These are phyloP conservation scores for Euphydryas editha DNA, from an alignment of 2,888 invertebrate species.

Conservation along the genomic window DNA sequence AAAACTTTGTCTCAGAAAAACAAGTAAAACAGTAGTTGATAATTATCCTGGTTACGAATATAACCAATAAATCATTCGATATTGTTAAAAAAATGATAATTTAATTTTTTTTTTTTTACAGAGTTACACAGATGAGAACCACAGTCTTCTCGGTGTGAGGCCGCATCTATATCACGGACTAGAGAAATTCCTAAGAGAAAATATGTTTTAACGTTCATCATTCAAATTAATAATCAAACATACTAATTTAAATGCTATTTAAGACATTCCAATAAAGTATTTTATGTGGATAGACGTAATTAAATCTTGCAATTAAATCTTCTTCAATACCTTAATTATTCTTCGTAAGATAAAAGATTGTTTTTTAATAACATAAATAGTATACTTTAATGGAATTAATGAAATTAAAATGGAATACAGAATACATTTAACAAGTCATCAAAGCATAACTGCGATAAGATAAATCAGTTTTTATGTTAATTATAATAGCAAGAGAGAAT, in stretches of 20 bases:
- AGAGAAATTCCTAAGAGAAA: constrained; percentile 89
- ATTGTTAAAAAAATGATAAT: too few species aligned
- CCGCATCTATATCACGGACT: constrained; percentile 95
- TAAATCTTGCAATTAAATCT: not conserved
- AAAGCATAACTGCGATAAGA: constrained; percentile 1
- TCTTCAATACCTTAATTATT: not conserved
- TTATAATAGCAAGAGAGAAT: not conserved
- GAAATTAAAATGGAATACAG: not conserved
- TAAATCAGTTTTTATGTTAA: not conserved
- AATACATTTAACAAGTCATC: not conserved
- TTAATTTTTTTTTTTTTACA: constrained; percentile 75
- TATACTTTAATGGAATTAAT: not conserved
- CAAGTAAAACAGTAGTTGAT: too few species aligned
- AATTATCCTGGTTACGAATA: too few species aligned
- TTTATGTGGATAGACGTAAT: constrained; percentile 2
- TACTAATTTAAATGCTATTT: constrained; percentile 1
- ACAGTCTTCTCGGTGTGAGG: constrained; percentile 91
- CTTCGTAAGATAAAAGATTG: not conserved
- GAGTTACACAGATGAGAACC: constrained; percentile 98
- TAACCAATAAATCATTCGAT: too few species aligned
- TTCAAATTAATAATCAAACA: constrained; percentile 5
- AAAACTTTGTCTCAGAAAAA: too few species aligned
- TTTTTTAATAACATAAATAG: not conserved
- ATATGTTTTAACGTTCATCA: constrained; percentile 60
- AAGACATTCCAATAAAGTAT: constrained; percentile 15